Percentiles rank a stretch among this genome's conserved stretches.
Conservation (phyloP, 2,797 vertebrate species). For the Carduelis carduelis region DNA sequence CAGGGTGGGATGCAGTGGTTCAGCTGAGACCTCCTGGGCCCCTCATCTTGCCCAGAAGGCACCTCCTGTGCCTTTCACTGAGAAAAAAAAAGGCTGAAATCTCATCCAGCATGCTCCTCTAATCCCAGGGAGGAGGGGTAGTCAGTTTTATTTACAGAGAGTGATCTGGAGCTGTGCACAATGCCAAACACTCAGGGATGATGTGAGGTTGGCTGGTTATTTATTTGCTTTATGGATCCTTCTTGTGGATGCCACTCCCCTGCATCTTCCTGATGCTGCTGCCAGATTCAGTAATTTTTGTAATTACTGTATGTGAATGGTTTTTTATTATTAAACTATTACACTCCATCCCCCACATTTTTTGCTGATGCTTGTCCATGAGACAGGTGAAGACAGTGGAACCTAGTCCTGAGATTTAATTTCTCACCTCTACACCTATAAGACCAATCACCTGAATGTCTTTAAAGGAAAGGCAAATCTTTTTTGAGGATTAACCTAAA, state of each 20-base stretch:
- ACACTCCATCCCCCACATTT: background rate
- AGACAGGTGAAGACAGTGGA: background rate
- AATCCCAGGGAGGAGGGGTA: background rate
- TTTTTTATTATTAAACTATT: background rate
- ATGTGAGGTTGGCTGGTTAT: background rate
- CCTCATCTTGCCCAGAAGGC: background rate
- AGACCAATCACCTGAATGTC: background rate
- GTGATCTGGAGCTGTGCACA: background rate
- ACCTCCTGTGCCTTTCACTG: background rate
- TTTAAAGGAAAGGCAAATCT: background rate
- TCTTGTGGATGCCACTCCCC: background rate
- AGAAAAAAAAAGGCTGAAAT: background rate
- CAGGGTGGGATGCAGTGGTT: background rate
- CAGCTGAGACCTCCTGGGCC: background rate
- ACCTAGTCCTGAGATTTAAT: background rate
- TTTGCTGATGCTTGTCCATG: background rate
- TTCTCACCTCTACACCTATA: background rate
- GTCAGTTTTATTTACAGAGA: background rate
- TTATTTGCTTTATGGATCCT: background rate
- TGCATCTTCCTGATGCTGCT: background rate
- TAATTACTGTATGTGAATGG: background rate
- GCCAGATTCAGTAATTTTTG: background rate
- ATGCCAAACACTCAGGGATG: background rate
- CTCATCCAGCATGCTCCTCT: accelerated
- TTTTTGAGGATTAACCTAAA: background rate